Base-by-base conservation (phyloP, 2,888 invertebrate genomes). In the Aradus depressus region DNA sequence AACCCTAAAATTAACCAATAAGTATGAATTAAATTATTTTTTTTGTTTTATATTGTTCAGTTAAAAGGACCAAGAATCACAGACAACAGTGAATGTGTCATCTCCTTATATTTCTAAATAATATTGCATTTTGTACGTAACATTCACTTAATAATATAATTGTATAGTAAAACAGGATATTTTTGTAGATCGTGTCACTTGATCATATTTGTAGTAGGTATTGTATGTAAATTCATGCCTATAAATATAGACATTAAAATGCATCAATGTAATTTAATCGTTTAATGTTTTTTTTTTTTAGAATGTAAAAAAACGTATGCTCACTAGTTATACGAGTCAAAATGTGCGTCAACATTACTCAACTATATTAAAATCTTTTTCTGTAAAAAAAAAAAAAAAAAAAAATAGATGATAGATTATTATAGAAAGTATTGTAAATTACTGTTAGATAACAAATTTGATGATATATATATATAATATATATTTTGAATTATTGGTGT, bases 181-280 rank as follows among this genome's bases (percentile, higher is more conserved):
- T 54, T 54, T 54, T 54, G 54, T 54, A 54, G 54, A 39, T 51
- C 31, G 48, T 47, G 49, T 54, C 51, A 51, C 49, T 48, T n/a
- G 8, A 26, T 42, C 14, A n/a, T 16, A 21, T 42, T 23, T 39
- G 6, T 39, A 22, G n/a, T 39, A 18, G 5, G n/a, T 23, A 32
- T 8, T 32, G 26, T 19, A 8, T 22, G 12, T 22, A 32, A 49
- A 41, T 49, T 21, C 28, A 41, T 41, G 28, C 19, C 19, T 31
- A 39, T 38, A 25, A 26, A 5, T 44, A 31, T 4, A 31, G 18
- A 8, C 32, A 49, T 49, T 32, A 23, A 28, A 19, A 14, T 38
- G 37, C 28, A 38, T 25, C 35, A 35, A 45, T 25, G 38, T 19
- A 45, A 38, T 37, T 25, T 47, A 18, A 47, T 25, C 26, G 25